Evolutionary conservation across 2,888 invertebrate genomes (phyloP).

Genomic region (Trissonchulus latispiculum): DNA sequence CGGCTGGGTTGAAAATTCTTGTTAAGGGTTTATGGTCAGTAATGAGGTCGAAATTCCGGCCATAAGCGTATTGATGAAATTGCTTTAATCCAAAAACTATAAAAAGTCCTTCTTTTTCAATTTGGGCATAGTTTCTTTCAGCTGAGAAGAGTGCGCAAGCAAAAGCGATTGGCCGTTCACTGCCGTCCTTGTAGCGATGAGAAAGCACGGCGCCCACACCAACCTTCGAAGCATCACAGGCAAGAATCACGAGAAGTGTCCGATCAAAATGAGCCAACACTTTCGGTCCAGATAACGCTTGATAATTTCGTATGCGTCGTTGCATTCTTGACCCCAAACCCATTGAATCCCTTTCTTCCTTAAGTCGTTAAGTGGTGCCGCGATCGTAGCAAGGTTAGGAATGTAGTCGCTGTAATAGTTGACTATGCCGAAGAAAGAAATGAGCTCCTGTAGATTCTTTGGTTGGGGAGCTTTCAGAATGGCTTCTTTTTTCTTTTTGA

Average conservation of each 20-base stretch:
- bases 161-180: neutral
- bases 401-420: slow-evolving; percentile 16
- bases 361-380: slow-evolving; percentile 6
- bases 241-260: neutral
- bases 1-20: neutral
- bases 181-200: neutral
- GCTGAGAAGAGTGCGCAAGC: neutral
- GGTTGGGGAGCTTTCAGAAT: slow-evolving; percentile 9
- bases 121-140: neutral
- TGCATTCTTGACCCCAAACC: slow-evolving; percentile 12
- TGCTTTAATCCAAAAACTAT: neutral
- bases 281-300: neutral
- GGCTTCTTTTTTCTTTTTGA: neutral
- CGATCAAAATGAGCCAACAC: neutral
- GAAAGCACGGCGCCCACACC: neutral
- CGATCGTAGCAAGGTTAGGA: neutral
- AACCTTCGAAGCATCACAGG: neutral
- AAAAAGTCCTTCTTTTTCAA: neutral
- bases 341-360: neutral
- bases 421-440: slow-evolving; percentile 11
- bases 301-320: slow-evolving; percentile 15
- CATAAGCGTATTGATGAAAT: neutral
- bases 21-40: neutral
- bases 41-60: neutral
- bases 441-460: neutral